Conservation (phyloP, 1,140 invertebrate species). For the Drosophila kohkoa region DNA sequence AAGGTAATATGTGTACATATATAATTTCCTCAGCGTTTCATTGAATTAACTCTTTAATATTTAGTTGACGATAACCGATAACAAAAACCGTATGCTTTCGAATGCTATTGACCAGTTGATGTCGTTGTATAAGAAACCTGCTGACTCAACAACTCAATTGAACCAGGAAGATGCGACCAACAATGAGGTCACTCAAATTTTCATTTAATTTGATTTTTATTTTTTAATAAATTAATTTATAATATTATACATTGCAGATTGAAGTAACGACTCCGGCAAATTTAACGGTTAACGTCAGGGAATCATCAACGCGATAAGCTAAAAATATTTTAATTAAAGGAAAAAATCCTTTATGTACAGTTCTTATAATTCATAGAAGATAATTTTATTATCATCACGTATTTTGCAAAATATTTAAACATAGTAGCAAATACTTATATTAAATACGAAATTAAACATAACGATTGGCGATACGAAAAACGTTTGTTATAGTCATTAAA, state of each 20-base stretch:
- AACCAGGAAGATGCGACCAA: conserved; percentile 24
- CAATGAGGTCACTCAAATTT: conserved; percentile 35
- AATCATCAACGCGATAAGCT: conserved; percentile 41
- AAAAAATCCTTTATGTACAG: conserved; percentile 8
- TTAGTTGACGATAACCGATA: conserved; percentile 47
- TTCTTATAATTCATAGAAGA: conserved; percentile 13
- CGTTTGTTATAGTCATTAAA: conserved; percentile 27
- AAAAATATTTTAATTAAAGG: neutral
- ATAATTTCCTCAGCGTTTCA: neutral
- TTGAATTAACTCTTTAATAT: conserved; percentile 9
- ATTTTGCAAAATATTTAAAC: conserved; percentile 11
- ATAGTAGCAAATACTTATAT: conserved; percentile 15
- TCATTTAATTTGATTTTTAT: neutral
- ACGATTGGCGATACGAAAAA: conserved; percentile 9
- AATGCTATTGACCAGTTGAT: conserved; percentile 57
- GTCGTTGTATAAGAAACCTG: conserved; percentile 48
- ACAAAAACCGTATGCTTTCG: conserved; percentile 45
- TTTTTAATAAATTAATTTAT: neutral
- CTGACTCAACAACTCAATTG: conserved; percentile 16
- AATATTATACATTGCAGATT: conserved; percentile 18
- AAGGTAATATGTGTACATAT: conserved; percentile 49
- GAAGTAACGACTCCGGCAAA: conserved; percentile 50
- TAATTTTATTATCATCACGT: conserved; percentile 11
- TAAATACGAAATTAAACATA: neutral
- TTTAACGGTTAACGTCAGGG: conserved; percentile 38